Evolutionary conservation across 2,797 vertebrate genomes (phyloP), one percentile per base, ranked within the genome.

Genomic region (Alca torda): DNA sequence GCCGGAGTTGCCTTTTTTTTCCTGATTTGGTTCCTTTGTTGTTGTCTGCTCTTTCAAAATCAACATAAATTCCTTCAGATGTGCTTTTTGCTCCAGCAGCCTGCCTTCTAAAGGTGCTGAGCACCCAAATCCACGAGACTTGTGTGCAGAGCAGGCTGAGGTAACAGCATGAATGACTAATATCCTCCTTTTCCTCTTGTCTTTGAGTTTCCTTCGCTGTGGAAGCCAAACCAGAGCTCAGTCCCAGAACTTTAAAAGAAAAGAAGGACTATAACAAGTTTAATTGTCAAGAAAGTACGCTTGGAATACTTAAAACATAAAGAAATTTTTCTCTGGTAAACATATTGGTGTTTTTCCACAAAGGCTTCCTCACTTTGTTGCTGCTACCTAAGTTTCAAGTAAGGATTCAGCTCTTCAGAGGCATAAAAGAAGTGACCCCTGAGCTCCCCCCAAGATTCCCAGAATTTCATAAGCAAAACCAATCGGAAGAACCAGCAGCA

Each of bases 1-100:
- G 97, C 96, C 9, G 16, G 90, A 95, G 92, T 96, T 95, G 79
- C 93, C 92, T 95, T 82, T 82, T 73, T 94, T 96, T 72, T 19
- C 70, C 94, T 84, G 64, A 87, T 97, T 97, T 96, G 84, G 91
- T 96, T 96, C 95, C 89, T 97, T 97, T 97, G 95, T 97, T 95
- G 95, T 87, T 96, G 85, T 90, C 81, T 97, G 96, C 68, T 96
- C 94, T 96, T 97, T 97, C 96, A 89, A 95, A 97, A 91, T 96
- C 88, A 96, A 96, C 95, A 95, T 95, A 78, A 90, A 90, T 95
- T 96, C 77, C 87, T 84, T 91, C 79, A 96, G 90, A 96, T 94
- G 84, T 93, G 65, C 84, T 88, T 87, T 90, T 84, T 94, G 69
- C 53, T 93, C 83, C 81, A 94, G 90, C 54, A 67, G 87, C 70